Conservation (phyloP, 2,888 invertebrate genomes). For the Lordiphosa andalusiaca region DNA sequence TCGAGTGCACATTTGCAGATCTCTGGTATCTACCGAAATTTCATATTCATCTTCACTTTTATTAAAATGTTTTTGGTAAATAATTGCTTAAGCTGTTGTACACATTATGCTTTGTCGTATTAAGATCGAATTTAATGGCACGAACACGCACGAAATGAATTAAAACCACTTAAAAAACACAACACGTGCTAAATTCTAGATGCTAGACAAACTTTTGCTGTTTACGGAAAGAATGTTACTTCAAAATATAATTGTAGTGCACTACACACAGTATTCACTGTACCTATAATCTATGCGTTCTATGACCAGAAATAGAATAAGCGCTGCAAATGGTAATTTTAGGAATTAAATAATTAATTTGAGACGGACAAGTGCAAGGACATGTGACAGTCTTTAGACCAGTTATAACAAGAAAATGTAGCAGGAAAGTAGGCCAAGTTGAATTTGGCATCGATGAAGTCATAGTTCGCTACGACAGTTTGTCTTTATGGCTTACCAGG, state of each 20-base stretch:
- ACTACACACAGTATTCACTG: conserved; percentile 25
- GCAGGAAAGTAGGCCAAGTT: not conserved
- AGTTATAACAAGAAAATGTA: conserved; percentile 3
- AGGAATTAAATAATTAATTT: conserved; percentile 41
- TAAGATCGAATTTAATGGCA: too few species aligned
- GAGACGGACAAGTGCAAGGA: conserved; percentile 29
- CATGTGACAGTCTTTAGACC: conserved; percentile 3
- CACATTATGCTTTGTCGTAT: too few species aligned
- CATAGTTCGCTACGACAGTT: conserved; percentile 36
- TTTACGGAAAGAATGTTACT: too few species aligned
- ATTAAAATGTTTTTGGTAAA: too few species aligned
- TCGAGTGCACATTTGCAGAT: too few species aligned
- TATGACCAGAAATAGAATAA: conserved; percentile 18
- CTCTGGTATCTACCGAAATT: too few species aligned
- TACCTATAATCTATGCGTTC: conserved; percentile 35
- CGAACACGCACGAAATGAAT: too few species aligned
- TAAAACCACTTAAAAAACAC: too few species aligned
- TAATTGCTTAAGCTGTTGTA: too few species aligned
- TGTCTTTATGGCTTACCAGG: conserved; percentile 48
- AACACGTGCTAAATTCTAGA: too few species aligned
- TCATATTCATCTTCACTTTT: too few species aligned
- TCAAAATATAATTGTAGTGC: not conserved
- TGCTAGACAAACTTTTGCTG: too few species aligned
- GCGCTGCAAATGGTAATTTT: conserved; percentile 35
- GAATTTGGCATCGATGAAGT: conserved; percentile 45